phyloP scores from a whole-genome alignment of 2,113 vertebrate genomes.

The Crotalus viridis region DNA sequence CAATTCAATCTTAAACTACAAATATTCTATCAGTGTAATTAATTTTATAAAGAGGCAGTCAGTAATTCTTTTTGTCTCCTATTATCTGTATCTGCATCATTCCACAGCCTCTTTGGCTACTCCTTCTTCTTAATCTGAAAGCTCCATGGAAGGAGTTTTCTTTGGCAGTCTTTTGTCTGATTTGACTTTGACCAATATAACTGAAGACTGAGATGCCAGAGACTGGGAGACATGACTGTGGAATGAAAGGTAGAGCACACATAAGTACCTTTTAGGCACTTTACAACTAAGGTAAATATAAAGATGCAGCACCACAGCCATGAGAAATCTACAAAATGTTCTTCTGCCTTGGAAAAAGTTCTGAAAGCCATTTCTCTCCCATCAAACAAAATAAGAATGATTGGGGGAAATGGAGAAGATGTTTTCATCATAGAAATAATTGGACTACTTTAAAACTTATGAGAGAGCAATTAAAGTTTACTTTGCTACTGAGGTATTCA shows the following conservation, averaged over 20 bases:
- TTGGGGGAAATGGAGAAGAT: background rate
- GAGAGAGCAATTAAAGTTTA: background rate
- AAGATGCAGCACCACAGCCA: background rate
- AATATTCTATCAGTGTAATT: background rate
- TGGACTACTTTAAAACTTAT: background rate
- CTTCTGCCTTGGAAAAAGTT: background rate
- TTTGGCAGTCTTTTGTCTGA: background rate
- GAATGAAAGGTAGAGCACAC: background rate
- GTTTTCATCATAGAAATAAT: background rate
- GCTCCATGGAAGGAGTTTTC: background rate
- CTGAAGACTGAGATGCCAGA: background rate
- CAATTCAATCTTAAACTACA: background rate
- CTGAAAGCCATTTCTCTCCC: background rate
- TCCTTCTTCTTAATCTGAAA: background rate
- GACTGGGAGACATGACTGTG: background rate
- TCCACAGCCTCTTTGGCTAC: background rate
- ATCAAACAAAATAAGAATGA: background rate
- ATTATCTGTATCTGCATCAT: background rate
- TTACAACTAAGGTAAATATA: background rate
- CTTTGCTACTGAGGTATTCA: background rate
- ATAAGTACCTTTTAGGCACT: background rate
- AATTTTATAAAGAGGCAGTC: background rate
- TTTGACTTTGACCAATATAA: background rate
- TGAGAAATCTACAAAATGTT: background rate
- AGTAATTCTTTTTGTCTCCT: background rate